These are phyloP conservation scores for Ceramica pisi DNA, from an alignment of 2,888 invertebrate species.

Conservation along the genomic window DNA sequence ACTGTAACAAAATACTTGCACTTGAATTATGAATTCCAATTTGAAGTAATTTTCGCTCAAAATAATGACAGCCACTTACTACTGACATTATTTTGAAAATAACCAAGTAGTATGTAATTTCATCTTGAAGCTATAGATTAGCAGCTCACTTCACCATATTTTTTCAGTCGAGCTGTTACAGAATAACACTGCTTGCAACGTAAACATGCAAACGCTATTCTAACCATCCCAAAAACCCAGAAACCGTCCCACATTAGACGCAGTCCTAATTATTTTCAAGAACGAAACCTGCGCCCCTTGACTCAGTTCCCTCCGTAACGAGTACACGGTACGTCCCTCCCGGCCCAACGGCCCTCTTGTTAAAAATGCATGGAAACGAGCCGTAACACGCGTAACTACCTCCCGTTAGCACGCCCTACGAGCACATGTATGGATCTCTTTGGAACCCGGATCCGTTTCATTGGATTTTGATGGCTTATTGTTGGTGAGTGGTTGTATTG, in stretches of 20 bases:
- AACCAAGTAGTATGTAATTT: too few relatives aligned
- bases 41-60: too few relatives aligned
- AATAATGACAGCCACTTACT: too few relatives aligned
- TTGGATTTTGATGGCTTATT: slow-evolving; percentile 55
- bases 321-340: slow-evolving; percentile 47
- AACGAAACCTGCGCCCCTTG: slow-evolving; percentile 66
- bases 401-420: slow-evolving; percentile 56
- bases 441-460: slow-evolving; percentile 31
- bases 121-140: too few relatives aligned
- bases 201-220: not conserved
- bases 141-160: too few relatives aligned
- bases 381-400: slow-evolving; percentile 64
- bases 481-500: slow-evolving; percentile 17
- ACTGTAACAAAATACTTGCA: too few relatives aligned
- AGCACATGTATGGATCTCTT: slow-evolving; percentile 38
- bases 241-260: slow-evolving; percentile 48
- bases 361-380: slow-evolving; percentile 79
- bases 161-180: too few relatives aligned
- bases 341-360: slow-evolving; percentile 70
- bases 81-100: too few relatives aligned
- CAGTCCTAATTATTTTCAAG: slow-evolving; percentile 67
- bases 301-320: slow-evolving; percentile 77
- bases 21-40: too few relatives aligned
- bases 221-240: slow-evolving; percentile 19
- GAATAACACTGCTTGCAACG: not conserved